phyloP scores from a whole-genome alignment of 2,113 vertebrate species.

The Thunnus maccoyii region DNA sequence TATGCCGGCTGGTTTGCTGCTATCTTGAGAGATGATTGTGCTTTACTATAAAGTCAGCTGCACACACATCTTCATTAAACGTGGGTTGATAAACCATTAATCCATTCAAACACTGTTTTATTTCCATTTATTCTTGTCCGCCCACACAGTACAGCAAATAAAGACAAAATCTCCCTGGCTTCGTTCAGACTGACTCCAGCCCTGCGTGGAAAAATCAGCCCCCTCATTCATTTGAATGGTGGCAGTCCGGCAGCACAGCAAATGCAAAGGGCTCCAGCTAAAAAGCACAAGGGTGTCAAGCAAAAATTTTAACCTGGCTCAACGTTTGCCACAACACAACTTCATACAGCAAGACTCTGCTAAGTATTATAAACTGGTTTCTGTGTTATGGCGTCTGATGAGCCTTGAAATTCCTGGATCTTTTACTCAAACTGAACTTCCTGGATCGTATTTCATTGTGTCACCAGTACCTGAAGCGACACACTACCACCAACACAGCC shows the following conservation, averaged over 20 bases:
- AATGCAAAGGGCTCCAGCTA: too few relatives aligned
- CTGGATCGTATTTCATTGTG: too few relatives aligned
- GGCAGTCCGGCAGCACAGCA: too few relatives aligned
- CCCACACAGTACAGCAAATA: constrained; percentile 65
- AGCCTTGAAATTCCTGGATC: not conserved
- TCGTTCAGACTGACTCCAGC: not conserved
- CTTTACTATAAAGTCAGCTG: constrained; percentile 65
- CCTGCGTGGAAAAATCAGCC: too few relatives aligned
- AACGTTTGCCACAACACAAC: too few relatives aligned
- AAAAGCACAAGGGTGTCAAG: too few relatives aligned
- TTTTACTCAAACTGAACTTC: too few relatives aligned
- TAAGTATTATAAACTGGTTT: too few relatives aligned
- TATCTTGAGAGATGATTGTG: constrained; percentile 78
- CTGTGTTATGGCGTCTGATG: not conserved
- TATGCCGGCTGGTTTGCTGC: constrained; percentile 62
- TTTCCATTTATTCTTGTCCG: constrained; percentile 73
- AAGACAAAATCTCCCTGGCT: constrained; percentile 50
- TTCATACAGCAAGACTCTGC: too few relatives aligned
- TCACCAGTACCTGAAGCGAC: too few relatives aligned
- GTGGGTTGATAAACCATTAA: constrained; percentile 80
- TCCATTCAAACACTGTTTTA: constrained; percentile 75
- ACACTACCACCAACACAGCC: too few relatives aligned
- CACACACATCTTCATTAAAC: constrained; percentile 82
- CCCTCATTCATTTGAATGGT: not conserved
- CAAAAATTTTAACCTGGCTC: too few relatives aligned